phyloP scores from a whole-genome alignment of 2,888 invertebrate species.

The Gibbula magus region DNA sequence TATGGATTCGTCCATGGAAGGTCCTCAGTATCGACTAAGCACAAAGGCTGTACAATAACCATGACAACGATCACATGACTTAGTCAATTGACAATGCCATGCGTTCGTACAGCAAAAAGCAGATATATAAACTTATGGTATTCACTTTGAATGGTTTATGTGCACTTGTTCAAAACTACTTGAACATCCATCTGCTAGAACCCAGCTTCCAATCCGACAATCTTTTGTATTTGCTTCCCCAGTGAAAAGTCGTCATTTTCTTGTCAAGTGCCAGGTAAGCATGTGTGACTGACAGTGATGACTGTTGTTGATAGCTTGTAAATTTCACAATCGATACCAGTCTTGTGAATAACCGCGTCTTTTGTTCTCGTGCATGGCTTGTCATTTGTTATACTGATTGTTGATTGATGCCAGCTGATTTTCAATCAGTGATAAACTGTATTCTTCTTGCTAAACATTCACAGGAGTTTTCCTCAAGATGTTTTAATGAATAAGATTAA shows the following conservation, averaged over 20 bases:
- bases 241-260: background rate
- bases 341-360: background rate
- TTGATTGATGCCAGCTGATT: too few species aligned
- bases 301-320: slow-evolving; percentile 1
- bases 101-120: background rate
- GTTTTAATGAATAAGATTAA: too few species aligned
- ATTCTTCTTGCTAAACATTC: too few species aligned
- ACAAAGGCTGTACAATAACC: slow-evolving; percentile 27
- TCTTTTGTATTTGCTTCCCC: too few species aligned
- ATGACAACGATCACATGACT: slow-evolving; percentile 32
- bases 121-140: background rate
- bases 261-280: background rate
- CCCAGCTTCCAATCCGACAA: too few species aligned
- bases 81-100: slow-evolving; percentile 24
- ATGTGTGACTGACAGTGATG: slow-evolving; percentile 4
- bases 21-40: slow-evolving; percentile 5
- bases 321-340: background rate
- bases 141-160: background rate
- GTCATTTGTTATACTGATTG: too few species aligned
- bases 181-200: too few species aligned
- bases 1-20: slow-evolving; percentile 17
- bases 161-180: too few species aligned
- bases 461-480: too few species aligned
- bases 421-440: too few species aligned
- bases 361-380: background rate